These are phyloP conservation scores for Cololabis saira DNA, from an alignment of 2,113 vertebrate species.

Conservation along the genomic window DNA sequence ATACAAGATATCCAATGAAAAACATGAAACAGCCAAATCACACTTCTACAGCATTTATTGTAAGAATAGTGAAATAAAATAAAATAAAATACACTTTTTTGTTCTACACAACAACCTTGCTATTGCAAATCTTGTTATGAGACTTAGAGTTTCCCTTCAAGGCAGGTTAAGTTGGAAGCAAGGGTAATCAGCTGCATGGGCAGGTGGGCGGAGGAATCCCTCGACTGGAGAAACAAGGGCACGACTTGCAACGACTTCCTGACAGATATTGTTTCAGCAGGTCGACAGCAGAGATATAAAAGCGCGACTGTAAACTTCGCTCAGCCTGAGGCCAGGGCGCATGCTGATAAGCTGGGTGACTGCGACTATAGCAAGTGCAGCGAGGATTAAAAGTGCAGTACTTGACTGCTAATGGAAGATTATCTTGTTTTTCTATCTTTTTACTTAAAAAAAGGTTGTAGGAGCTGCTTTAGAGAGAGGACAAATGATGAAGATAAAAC, in stretches of 20 bases:
- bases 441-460: slow-evolving; percentile 12
- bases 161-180: no score
- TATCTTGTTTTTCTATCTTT: neutral
- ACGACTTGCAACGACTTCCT: slow-evolving; percentile 12
- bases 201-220: slow-evolving; percentile 27
- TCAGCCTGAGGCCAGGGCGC: slow-evolving; percentile 11
- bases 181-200: neutral
- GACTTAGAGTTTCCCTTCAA: neutral
- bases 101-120: no score
- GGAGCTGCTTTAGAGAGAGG: neutral
- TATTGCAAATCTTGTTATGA: neutral
- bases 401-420: slow-evolving; percentile 8
- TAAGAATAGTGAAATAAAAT: no score
- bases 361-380: slow-evolving; percentile 1
- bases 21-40: no score
- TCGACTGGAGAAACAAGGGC: slow-evolving; percentile 25
- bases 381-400: slow-evolving; percentile 12
- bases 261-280: slow-evolving; percentile 14
- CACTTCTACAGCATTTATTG: no score
- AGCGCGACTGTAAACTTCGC: neutral
- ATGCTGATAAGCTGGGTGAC: neutral
- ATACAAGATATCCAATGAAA: no score
- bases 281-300: slow-evolving; percentile 19
- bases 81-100: no score
- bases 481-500: neutral